phyloP scores from a whole-genome alignment of 2,888 invertebrate genomes.

The Mimumesa dahlbomi region DNA sequence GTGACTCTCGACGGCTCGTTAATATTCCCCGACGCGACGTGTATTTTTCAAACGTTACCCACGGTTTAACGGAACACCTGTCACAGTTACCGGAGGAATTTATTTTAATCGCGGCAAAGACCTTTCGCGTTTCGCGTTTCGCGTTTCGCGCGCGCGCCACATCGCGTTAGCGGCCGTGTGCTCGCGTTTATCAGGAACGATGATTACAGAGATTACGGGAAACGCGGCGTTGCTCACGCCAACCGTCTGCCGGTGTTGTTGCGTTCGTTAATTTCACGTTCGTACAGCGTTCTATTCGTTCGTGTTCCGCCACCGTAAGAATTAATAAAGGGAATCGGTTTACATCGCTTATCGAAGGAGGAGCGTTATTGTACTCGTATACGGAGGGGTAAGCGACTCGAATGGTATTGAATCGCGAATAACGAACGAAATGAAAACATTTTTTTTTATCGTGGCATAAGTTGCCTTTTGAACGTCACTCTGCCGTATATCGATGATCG shows the following conservation, averaged over 20 bases:
- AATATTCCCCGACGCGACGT: slow-evolving; percentile 12
- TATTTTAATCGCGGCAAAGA: slow-evolving; percentile 19
- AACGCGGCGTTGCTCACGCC: slow-evolving; percentile 12
- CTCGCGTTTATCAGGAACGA: slow-evolving; percentile 21
- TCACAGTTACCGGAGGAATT: slow-evolving; percentile 36
- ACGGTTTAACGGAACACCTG: slow-evolving; percentile 23
- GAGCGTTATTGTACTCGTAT: too few species aligned
- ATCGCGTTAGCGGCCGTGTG: slow-evolving; percentile 14
- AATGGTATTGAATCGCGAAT: too few species aligned
- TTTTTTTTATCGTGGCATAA: too few species aligned
- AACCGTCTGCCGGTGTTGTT: slow-evolving; percentile 8
- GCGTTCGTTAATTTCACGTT: slow-evolving; percentile 14
- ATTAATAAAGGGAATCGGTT: slow-evolving; percentile 33
- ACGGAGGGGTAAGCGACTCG: too few species aligned
- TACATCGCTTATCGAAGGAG: slow-evolving; percentile 24
- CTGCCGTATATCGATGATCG: slow-evolving; percentile 51
- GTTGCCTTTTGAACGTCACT: too few species aligned
- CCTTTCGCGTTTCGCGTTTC: slow-evolving; percentile 14
- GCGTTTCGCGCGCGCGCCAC: too few species aligned
- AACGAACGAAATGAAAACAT: too few species aligned
- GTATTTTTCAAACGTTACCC: neutral
- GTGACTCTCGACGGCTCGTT: slow-evolving; percentile 8
- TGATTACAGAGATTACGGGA: slow-evolving; percentile 39
- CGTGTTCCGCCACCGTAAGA: slow-evolving; percentile 19
- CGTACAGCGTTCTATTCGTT: neutral